These are phyloP conservation scores for Hycleus cichorii DNA, from an alignment of 1,140 invertebrate species.

Conservation along the genomic window DNA sequence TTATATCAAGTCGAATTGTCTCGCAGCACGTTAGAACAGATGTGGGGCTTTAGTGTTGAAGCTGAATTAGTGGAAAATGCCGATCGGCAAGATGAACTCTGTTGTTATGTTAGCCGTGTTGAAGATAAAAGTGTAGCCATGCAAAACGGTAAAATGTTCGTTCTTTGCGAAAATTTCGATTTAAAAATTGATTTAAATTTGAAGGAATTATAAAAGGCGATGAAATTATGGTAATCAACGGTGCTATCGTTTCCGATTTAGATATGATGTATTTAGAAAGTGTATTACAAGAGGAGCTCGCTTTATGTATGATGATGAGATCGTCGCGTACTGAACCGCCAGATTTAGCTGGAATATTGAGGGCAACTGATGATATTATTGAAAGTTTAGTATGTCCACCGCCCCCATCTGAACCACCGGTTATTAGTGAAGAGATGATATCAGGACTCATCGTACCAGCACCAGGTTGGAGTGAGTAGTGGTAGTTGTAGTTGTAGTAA, in stretches of 20 bases:
- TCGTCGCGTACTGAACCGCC: slow-evolving; percentile 92
- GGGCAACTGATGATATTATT: slow-evolving; percentile 86
- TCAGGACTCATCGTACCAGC: slow-evolving; percentile 92
- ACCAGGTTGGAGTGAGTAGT: slow-evolving; percentile 51
- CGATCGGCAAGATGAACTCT: slow-evolving; percentile 91
- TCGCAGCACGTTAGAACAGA: slow-evolving; percentile 79
- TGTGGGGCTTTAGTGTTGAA: slow-evolving; percentile 97
- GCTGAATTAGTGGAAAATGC: slow-evolving; percentile 94
- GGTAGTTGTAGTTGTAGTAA: background rate
- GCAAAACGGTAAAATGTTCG: slow-evolving; percentile 67
- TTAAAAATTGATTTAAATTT: background rate
- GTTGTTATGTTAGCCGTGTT: slow-evolving; percentile 92
- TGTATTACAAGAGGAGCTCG: slow-evolving; percentile 89
- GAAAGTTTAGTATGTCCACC: slow-evolving; percentile 93
- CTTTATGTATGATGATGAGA: slow-evolving; percentile 95
- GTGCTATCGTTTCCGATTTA: slow-evolving; percentile 92
- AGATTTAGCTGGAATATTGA: slow-evolving; percentile 73
- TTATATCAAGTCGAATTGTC: slow-evolving; percentile 93
- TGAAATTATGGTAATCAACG: slow-evolving; percentile 98
- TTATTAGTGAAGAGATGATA: slow-evolving; percentile 93
- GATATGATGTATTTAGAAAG: slow-evolving; percentile 99
- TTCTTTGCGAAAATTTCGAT: background rate
- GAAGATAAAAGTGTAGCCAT: slow-evolving; percentile 92
- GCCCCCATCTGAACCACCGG: slow-evolving; percentile 83
- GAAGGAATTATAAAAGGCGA: slow-evolving; percentile 93